These are phyloP conservation scores for Lytechinus pictus DNA, from an alignment of 35 echinoderm and acorn worm genomes.

Conservation along the genomic window DNA sequence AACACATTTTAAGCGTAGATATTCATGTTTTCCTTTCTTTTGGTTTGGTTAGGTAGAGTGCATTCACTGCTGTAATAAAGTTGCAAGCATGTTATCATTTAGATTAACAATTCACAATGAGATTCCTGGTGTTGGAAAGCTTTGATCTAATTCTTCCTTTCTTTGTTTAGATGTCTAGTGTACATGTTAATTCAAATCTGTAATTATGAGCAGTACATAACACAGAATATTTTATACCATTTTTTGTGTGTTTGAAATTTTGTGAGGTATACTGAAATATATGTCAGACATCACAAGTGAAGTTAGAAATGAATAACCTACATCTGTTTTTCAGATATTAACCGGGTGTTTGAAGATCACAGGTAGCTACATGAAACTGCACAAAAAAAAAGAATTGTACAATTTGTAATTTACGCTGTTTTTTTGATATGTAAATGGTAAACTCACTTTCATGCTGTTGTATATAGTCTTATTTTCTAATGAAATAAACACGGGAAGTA, in stretches of 20 bases:
- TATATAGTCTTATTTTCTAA: conserved; percentile 43
- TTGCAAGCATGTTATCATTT: background rate
- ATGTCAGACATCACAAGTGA: background rate
- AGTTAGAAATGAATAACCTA: background rate
- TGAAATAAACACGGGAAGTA: conserved; percentile 20
- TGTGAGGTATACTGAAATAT: conserved; percentile 13
- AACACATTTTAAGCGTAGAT: background rate
- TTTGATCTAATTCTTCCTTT: background rate
- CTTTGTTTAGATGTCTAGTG: background rate
- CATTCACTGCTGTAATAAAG: background rate
- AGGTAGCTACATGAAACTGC: conserved; percentile 27
- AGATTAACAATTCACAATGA: background rate
- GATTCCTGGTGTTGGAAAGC: background rate
- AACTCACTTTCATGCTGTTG: conserved; percentile 37
- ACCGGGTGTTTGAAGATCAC: background rate
- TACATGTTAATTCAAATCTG: conserved; percentile 6
- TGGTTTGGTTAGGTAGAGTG: background rate
- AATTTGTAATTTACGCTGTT: conserved; percentile 18
- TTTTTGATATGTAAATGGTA: conserved; percentile 11
- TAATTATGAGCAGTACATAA: conserved; percentile 18
- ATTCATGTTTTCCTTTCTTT: background rate
- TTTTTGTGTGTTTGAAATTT: background rate
- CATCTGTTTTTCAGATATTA: background rate
- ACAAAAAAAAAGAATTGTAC: conserved; percentile 40
- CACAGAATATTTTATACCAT: conserved; percentile 14